phyloP scores from a whole-genome alignment of 2,113 vertebrate genomes.

The Oreotrochilus melanogaster region DNA sequence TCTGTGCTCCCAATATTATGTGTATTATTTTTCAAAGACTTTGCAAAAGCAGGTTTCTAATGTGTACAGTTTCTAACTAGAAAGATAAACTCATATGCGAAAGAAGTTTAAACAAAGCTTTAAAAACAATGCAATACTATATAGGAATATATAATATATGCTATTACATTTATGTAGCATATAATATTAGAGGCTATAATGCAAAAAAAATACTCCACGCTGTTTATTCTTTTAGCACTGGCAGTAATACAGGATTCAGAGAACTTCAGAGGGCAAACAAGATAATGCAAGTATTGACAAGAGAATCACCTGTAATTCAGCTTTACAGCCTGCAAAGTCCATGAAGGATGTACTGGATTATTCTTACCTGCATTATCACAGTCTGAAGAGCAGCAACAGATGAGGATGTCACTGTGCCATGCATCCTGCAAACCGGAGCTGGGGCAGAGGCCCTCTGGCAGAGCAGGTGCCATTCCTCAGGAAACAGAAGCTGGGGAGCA shows the following conservation, averaged over 20 bases:
- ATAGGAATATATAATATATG: not conserved
- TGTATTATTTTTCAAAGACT: not conserved
- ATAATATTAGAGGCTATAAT: not conserved
- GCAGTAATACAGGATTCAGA: not conserved
- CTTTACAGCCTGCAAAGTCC: not conserved
- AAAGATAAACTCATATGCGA: not conserved
- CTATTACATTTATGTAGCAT: not conserved
- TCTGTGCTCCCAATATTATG: not conserved
- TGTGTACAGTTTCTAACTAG: not conserved
- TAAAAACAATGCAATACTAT: not conserved
- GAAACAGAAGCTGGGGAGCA: not conserved
- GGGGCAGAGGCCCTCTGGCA: not conserved
- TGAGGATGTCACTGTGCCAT: fast-evolving
- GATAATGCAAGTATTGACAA: not conserved
- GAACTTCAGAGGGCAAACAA: not conserved
- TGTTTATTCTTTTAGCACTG: not conserved
- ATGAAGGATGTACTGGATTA: not conserved
- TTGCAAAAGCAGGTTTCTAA: not conserved
- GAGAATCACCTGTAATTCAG: not conserved
- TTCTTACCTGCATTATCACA: not conserved
- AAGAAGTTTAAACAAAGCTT: not conserved
- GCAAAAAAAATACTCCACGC: not conserved
- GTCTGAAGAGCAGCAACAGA: not conserved
- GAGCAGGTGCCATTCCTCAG: fast-evolving
- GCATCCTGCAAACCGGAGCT: fast-evolving